Conservation (phyloP, 37 sponge, comb jelly and placozoan species). For the Beroe ovata region DNA sequence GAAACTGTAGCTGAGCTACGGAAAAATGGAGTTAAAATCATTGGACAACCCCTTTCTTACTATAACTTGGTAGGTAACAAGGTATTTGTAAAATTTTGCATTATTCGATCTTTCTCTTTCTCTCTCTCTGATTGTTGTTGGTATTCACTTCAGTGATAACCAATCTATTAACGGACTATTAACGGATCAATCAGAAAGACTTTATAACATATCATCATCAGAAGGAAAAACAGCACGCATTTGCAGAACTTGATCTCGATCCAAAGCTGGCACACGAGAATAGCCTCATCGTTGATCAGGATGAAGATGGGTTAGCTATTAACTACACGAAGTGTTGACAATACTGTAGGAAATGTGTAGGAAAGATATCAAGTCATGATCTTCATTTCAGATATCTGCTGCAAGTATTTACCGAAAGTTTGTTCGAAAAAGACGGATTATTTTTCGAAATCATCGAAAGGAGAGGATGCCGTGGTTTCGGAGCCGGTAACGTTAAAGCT, state of each 20-base stretch:
- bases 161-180: no score
- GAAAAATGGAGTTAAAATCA: conserved; percentile 43
- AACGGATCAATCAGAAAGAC: no score
- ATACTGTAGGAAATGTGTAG: no score
- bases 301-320: conserved; percentile 22
- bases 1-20: neutral
- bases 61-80: neutral
- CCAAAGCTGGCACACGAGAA: conserved; percentile 12
- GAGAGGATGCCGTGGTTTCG: conserved; percentile 74
- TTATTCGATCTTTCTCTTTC: no score
- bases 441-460: conserved; percentile 76
- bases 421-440: conserved; percentile 73
- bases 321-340: no score
- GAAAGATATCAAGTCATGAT: no score
- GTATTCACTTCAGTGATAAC: no score
- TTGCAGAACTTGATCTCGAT: neutral
- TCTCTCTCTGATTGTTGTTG: no score
- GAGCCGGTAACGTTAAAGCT: conserved; percentile 74
- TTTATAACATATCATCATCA: no score
- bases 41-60: conserved; percentile 35
- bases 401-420: conserved; percentile 76
- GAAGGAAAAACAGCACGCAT: conserved; percentile 8
- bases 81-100: no score
- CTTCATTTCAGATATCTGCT: conserved; percentile 68
- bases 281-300: conserved; percentile 42